A percentile compares a stretch with the other conserved stretches of the same genome.
Evolutionary conservation across 2,113 vertebrate genomes (phyloP).

Genomic region (Natator depressus): DNA sequence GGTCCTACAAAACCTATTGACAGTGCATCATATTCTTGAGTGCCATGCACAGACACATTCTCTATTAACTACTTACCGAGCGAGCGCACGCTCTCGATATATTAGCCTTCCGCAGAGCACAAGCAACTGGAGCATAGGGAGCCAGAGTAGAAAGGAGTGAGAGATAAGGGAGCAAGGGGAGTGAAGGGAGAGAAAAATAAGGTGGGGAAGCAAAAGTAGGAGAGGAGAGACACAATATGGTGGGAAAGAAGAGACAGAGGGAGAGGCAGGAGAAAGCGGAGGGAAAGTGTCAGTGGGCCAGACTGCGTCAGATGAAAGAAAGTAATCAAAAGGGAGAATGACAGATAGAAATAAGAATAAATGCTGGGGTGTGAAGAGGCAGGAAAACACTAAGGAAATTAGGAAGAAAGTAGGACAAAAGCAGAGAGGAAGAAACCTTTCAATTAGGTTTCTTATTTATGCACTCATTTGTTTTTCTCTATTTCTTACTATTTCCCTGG

Average conservation of each 20-base stretch:
- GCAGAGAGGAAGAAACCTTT: fast-evolving
- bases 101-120: not conserved
- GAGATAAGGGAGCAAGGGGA: not conserved
- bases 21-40: not conserved
- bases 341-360: not conserved
- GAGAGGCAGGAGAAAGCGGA: not conserved
- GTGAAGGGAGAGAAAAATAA: not conserved
- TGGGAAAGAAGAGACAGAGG: not conserved
- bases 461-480: not conserved
- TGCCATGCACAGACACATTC: not conserved
- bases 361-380: not conserved
- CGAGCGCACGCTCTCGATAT: not conserved
- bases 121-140: not conserved
- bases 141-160: not conserved
- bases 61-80: not conserved
- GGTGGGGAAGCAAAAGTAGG: not conserved
- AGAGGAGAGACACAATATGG: not conserved
- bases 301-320: fast-evolving
- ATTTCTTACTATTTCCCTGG: not conserved
- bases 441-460: not conserved
- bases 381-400: not conserved
- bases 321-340: not conserved
- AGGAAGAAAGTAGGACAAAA: not conserved
- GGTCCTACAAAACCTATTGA: not conserved
- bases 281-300: not conserved